Conservation (phyloP, 1,140 invertebrate species). For the Eumaeus atala region DNA sequence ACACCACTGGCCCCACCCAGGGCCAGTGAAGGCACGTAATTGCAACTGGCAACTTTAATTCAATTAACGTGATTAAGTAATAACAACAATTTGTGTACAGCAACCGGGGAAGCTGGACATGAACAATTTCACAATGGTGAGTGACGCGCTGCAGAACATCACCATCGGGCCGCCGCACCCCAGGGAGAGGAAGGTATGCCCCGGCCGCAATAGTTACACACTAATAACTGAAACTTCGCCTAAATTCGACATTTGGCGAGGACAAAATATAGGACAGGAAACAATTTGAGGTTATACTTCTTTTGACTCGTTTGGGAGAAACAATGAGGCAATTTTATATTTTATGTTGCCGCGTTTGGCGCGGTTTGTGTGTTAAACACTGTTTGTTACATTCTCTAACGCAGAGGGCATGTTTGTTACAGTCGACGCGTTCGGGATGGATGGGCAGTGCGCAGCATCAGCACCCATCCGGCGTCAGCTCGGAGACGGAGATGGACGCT, state of each 20-base stretch:
- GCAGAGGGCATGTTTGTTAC: conserved; percentile 3
- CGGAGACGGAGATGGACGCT: conserved; percentile 68
- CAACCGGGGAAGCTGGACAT: conserved; percentile 93
- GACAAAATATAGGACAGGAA: too few relatives aligned
- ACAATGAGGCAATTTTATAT: too few relatives aligned
- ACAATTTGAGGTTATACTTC: too few relatives aligned
- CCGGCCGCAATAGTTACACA: too few relatives aligned
- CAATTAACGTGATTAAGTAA: too few relatives aligned
- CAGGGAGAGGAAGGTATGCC: conserved; percentile 59
- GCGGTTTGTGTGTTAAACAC: not conserved
- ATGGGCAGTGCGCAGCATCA: conserved; percentile 52
- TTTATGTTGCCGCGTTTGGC: too few relatives aligned
- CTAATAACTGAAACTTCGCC: too few relatives aligned
- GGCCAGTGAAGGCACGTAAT: too few relatives aligned
- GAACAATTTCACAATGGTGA: conserved; percentile 91
- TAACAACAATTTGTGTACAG: conserved; percentile 48
- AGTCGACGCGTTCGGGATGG: conserved; percentile 55
- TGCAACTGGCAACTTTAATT: too few relatives aligned
- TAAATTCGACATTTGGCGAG: too few relatives aligned
- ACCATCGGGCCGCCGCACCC: conserved; percentile 77
- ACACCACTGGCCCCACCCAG: too few relatives aligned
- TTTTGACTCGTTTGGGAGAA: too few relatives aligned
- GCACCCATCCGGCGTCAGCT: conserved; percentile 70
- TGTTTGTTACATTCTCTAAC: not conserved
- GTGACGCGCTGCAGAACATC: conserved; percentile 84